Percentiles rank a stretch among this genome's conserved stretches.
Evolutionary conservation across 2,113 vertebrate genomes (phyloP).

Genomic region (Zosterops hypoxanthus): DNA sequence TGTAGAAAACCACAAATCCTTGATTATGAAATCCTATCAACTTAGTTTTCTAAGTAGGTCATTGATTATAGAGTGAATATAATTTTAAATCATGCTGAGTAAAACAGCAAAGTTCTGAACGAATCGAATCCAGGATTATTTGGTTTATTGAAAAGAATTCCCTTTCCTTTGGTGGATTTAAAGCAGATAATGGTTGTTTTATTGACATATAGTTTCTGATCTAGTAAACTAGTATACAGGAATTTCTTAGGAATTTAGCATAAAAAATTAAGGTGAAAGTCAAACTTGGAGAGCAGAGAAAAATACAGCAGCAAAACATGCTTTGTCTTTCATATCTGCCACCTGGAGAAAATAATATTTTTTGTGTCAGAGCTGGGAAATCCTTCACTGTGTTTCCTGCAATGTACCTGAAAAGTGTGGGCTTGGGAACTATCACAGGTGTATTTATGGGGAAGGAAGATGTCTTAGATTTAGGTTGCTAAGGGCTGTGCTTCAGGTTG

Average conservation of each 20-base stretch:
- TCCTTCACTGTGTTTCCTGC: background rate
- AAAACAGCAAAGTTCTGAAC: background rate
- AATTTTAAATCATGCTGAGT: background rate
- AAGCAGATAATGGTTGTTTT: background rate
- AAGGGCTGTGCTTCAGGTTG: background rate
- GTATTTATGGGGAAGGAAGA: background rate
- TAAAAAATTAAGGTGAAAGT: background rate
- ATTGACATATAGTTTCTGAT: background rate
- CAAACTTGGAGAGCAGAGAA: background rate
- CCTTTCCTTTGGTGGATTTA: background rate
- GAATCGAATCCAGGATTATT: background rate
- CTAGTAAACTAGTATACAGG: background rate
- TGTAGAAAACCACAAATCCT: background rate
- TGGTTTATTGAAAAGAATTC: background rate
- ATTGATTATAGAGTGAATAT: background rate
- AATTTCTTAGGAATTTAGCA: background rate
- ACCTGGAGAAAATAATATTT: background rate
- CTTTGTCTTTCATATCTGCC: background rate
- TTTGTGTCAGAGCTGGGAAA: background rate
- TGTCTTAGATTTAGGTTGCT: background rate
- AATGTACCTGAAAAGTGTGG: background rate
- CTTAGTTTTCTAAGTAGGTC: background rate
- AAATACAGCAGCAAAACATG: background rate
- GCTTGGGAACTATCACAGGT: background rate
- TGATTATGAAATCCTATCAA: background rate